phyloP scores from a whole-genome alignment of 2,888 invertebrate species.

The Calephelis perditalis region DNA sequence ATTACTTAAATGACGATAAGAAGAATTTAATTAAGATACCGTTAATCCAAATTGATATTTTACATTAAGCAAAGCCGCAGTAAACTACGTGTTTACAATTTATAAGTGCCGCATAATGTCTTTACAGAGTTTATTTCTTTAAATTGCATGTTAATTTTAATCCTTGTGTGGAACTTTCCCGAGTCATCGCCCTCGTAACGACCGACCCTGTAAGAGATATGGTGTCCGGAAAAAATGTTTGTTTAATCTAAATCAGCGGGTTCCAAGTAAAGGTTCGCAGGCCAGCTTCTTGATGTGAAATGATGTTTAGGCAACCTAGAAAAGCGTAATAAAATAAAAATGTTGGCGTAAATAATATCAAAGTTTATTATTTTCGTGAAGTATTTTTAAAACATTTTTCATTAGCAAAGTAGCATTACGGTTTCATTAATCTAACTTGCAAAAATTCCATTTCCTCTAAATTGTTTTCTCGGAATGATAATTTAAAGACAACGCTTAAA shows the following conservation, averaged over 20 bases:
- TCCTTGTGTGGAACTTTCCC: neutral
- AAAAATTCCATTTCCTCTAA: conserved; percentile 6
- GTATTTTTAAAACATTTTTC: conserved; percentile 4
- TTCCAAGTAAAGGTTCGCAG: too few species aligned
- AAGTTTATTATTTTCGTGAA: neutral
- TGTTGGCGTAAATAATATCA: too few species aligned
- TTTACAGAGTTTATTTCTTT: conserved; percentile 6
- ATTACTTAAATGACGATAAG: too few species aligned
- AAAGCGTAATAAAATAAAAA: too few species aligned
- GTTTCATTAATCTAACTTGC: conserved; percentile 10
- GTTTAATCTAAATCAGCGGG: neutral
- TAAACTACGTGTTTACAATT: conserved; percentile 2
- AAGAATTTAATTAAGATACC: too few species aligned
- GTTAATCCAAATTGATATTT: too few species aligned
- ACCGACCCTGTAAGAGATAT: conserved; percentile 1
- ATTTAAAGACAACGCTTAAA: conserved; percentile 6
- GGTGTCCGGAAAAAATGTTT: conserved; percentile 2
- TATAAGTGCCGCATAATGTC: neutral
- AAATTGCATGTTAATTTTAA: conserved; percentile 6
- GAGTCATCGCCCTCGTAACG: conserved; percentile 4
- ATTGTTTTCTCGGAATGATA: conserved; percentile 5
- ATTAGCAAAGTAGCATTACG: conserved; percentile 10
- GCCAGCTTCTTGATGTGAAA: too few species aligned
- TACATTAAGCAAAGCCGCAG: neutral
- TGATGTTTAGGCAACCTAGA: too few species aligned